A percentile compares a stretch with the other conserved stretches of the same genome.
These are phyloP conservation scores for Leguminivora glycinivorella DNA, from an alignment of 1,140 invertebrate species.

Conservation along the genomic window DNA sequence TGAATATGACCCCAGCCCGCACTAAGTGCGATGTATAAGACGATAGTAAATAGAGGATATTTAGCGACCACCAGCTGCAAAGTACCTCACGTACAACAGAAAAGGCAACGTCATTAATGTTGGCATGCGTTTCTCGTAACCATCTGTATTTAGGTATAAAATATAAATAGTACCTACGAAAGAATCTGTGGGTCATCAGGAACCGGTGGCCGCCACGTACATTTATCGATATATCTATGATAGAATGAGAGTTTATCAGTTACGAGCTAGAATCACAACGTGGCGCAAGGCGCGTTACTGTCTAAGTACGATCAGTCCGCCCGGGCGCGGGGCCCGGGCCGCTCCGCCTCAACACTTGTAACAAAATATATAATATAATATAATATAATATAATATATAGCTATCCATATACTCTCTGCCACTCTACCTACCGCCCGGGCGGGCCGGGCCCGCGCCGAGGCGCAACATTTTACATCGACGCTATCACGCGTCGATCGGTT, in stretches of 20 bases:
- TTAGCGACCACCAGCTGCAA: neutral
- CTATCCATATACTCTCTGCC: neutral
- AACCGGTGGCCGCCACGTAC: neutral
- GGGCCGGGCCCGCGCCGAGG: neutral
- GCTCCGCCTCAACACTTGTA: neutral
- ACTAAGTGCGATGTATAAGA: neutral
- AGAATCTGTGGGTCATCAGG: neutral
- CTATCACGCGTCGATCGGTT: slow-evolving; percentile 15
- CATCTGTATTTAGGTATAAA: too few relatives aligned
- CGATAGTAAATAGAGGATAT: neutral
- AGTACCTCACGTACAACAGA: neutral
- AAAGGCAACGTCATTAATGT: too few relatives aligned
- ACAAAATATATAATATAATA: slow-evolving; percentile 26
- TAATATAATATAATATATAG: too few relatives aligned
- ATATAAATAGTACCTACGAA: neutral
- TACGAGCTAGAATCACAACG: slow-evolving; percentile 24
- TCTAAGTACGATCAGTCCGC: neutral
- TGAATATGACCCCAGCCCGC: neutral
- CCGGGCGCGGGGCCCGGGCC: neutral
- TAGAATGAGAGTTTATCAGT: slow-evolving; percentile 14
- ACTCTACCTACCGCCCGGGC: neutral
- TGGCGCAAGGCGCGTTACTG: slow-evolving; percentile 16
- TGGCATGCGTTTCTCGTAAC: too few relatives aligned
- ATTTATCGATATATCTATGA: neutral
- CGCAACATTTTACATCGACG: slow-evolving; percentile 13